phyloP scores from a whole-genome alignment of 2,113 vertebrate genomes.

The Aegithalos caudatus region DNA sequence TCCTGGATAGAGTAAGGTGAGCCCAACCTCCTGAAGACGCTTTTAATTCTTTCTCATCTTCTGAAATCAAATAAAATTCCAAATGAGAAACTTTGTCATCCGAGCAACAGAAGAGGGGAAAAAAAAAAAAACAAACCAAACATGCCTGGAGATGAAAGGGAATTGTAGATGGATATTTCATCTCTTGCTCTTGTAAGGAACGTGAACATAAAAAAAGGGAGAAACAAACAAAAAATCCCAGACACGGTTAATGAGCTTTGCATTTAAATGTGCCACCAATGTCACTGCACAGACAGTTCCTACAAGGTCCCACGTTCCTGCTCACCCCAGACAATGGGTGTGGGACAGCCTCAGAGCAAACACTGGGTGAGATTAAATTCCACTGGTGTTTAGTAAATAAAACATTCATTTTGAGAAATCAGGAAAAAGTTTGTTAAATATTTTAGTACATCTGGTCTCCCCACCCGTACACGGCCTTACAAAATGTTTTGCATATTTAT shows the following conservation, averaged over 20 bases:
- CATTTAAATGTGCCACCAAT: constrained; percentile 43
- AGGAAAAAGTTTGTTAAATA: constrained; percentile 66
- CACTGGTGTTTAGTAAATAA: constrained; percentile 8
- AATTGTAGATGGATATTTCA: constrained; percentile 12
- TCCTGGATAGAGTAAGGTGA: neutral
- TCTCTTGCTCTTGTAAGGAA: neutral
- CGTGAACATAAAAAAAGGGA: neutral
- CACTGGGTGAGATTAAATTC: neutral
- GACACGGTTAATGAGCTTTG: constrained; percentile 46
- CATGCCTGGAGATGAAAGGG: constrained; percentile 21
- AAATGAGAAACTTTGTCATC: constrained; percentile 42
- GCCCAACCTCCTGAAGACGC: neutral
- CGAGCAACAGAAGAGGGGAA: neutral
- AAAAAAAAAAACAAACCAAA: neutral
- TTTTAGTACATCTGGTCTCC: constrained; percentile 60
- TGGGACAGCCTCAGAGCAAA: neutral
- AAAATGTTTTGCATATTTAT: constrained; percentile 67
- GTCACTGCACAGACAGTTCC: neutral
- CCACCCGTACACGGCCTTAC: neutral
- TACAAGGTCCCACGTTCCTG: neutral
- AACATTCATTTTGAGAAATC: neutral
- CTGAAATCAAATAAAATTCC: constrained; percentile 38
- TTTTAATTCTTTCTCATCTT: constrained; percentile 45
- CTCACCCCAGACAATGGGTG: neutral
- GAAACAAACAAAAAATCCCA: constrained; percentile 14